phyloP scores from a whole-genome alignment of 2,888 invertebrate genomes.

The Odiellus spinosus region DNA sequence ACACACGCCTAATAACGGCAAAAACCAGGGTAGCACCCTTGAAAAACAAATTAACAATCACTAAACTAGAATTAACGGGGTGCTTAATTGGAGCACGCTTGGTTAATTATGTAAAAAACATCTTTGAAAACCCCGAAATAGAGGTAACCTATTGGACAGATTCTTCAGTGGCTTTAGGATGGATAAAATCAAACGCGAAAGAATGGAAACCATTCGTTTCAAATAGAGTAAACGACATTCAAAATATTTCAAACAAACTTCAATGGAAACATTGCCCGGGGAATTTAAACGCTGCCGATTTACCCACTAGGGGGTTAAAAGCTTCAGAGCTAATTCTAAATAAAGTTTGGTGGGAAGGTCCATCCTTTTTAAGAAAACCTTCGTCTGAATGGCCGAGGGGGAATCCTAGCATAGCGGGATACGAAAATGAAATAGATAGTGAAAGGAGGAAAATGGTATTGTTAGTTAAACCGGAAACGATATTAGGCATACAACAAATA shows the following conservation, averaged over 20 bases:
- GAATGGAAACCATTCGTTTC: slow-evolving; percentile 20
- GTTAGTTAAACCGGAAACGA: too few species aligned
- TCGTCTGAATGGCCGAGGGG: neutral
- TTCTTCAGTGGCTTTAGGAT: slow-evolving; percentile 17
- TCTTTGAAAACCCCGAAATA: neutral
- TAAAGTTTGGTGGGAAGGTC: slow-evolving; percentile 22
- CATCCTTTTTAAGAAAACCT: slow-evolving; percentile 14
- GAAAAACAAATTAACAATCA: slow-evolving; percentile 17
- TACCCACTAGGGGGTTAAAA: slow-evolving; percentile 19
- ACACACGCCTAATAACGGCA: too few species aligned
- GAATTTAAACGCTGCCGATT: slow-evolving; percentile 24
- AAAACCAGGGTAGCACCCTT: slow-evolving; percentile 16
- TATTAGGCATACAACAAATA: too few species aligned
- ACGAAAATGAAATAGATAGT: too few species aligned
- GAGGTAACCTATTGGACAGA: slow-evolving; percentile 16
- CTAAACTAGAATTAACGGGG: slow-evolving; percentile 19
- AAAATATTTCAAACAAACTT: slow-evolving; percentile 4
- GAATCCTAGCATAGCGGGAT: too few species aligned
- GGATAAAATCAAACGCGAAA: slow-evolving; percentile 14
- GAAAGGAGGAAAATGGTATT: too few species aligned
- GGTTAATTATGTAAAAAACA: neutral
- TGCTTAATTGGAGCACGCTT: slow-evolving; percentile 7
- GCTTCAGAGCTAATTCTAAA: slow-evolving; percentile 6
- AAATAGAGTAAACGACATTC: slow-evolving; percentile 21
- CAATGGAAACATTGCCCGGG: slow-evolving; percentile 21